Evolutionary conservation across 1,140 invertebrate genomes (phyloP).

Genomic region (Listronotus oregonensis): DNA sequence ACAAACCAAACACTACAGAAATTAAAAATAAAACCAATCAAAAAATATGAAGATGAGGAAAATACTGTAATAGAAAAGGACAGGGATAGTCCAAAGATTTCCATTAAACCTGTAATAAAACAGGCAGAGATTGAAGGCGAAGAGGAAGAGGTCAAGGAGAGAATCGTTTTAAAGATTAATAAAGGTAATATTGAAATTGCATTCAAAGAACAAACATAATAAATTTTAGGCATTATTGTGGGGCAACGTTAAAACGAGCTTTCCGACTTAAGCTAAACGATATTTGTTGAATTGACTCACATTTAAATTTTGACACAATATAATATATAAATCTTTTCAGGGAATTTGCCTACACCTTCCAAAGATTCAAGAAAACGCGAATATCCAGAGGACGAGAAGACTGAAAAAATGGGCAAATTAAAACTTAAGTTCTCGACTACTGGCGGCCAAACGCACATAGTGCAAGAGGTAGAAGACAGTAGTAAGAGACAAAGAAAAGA

Average conservation of each 20-base stretch:
- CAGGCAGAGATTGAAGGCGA: conserved; percentile 34
- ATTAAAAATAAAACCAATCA: conserved; percentile 29
- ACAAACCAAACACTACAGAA: conserved; percentile 5
- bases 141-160: conserved; percentile 49
- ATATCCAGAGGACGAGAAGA: conserved; percentile 45
- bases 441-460: conserved; percentile 51
- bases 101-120: conserved; percentile 53
- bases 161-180: conserved; percentile 55
- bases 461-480: conserved; percentile 42
- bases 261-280: no score
- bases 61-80: conserved; percentile 26
- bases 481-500: conserved; percentile 37
- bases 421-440: conserved; percentile 55
- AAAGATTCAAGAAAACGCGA: conserved; percentile 45
- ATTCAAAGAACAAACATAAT: no score
- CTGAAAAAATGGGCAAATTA: conserved; percentile 52
- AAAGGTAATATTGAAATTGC: conserved; percentile 25
- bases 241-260: not conserved
- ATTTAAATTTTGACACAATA: no score
- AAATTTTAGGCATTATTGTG: not conserved
- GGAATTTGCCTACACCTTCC: conserved; percentile 37
- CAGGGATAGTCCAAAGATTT: conserved; percentile 50
- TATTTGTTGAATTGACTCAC: no score
- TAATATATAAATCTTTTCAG: conserved; percentile 8
- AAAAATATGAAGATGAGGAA: conserved; percentile 33